Conservation (phyloP, 2,113 vertebrate genomes). For the Rhineura floridana region DNA sequence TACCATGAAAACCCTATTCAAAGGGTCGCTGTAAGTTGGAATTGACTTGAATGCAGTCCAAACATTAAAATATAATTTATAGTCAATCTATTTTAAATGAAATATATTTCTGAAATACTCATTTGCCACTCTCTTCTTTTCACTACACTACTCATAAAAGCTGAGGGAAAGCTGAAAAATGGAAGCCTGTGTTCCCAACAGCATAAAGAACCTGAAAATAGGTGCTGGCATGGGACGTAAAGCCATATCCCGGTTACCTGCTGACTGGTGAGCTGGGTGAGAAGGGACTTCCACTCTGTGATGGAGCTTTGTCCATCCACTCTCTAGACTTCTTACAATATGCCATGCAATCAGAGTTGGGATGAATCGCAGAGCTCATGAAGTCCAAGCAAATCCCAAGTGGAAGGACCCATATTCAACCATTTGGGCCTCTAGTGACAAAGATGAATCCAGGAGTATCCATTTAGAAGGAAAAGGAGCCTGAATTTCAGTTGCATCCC, state of each 20-base stretch:
- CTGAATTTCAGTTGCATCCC: neutral
- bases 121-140: slow-evolving; percentile 24
- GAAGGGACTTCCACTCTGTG: neutral
- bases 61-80: slow-evolving; percentile 1
- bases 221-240: neutral
- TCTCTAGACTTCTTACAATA: neutral
- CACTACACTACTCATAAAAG: neutral
- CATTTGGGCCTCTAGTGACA: too few species aligned
- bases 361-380: neutral
- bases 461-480: neutral
- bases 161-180: slow-evolving; percentile 4
- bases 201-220: rapidly evolving
- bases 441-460: too few species aligned
- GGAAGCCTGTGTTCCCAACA: neutral
- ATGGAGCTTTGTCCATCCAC: neutral
- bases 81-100: slow-evolving; percentile 33
- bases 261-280: neutral
- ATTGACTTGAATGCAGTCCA: neutral
- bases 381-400: neutral
- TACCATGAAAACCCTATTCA: too few species aligned
- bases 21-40: too few species aligned
- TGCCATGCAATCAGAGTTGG: neutral
- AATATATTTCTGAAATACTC: neutral
- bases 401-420: too few species aligned
- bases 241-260: neutral